Evolutionary conservation across 2,888 invertebrate genomes (phyloP), one percentile per base, ranked within the genome.

Genomic region (Micoletzkya japonica): DNA sequence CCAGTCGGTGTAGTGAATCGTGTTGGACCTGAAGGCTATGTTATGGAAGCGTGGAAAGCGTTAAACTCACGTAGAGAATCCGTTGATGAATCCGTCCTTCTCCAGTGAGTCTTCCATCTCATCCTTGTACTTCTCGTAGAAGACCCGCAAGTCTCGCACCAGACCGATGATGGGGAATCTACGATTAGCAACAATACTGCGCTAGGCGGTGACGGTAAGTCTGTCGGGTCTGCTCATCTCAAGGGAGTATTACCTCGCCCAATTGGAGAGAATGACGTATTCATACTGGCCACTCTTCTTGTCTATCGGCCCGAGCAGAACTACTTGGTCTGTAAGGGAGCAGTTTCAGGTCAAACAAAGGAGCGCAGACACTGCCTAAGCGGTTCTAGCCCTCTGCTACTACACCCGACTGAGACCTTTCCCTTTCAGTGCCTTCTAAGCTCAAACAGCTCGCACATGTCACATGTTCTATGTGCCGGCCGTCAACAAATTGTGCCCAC

Each of bases 221-320:
- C n/a, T n/a, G n/a, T n/a, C n/a, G n/a, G 28, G 28, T 56, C 28
- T 28, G 14, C 32, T 36, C n/a, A n/a, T n/a, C 2, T 14, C 32
- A 26, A 24, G 4, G 7, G 20, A 10, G 20, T 26, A 34, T 49
- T 39, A 71, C 39, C 78, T 63, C 2, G 81, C 79, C 81, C 81
- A 81, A 61, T 81, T 81, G 17, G 81, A 81, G 1, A 81, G 64
- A 30, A 81, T 72, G 0, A 80, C 59, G 68, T 79, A 81, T 63
- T 81, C 81, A 58, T 81, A 81, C 66, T 80, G 81, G 0, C 77
- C 75, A 17, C 64, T 49, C 20, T 72, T 54, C 30, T 69, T 64
- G 70, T 77, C 69, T 7, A 74, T 70, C 2, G 79, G 79, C 1
- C 79, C 79, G 34, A 74, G 73, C 7, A 77, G 52, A 0, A 79